Evolutionary conservation across 2,113 vertebrate genomes (phyloP).

Genomic region (Hassar affinis): DNA sequence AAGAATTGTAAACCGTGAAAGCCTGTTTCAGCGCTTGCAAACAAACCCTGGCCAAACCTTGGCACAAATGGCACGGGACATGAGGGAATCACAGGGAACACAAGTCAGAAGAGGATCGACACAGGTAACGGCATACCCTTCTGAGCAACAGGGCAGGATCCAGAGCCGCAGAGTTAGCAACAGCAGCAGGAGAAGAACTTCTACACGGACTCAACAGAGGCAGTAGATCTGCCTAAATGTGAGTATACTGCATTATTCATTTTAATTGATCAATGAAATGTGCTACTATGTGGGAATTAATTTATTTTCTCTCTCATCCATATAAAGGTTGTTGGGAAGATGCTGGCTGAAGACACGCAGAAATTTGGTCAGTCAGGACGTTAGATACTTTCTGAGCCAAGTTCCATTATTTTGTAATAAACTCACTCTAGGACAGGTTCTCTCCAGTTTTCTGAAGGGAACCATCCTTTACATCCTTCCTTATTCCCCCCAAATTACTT

Average conservation of each 20-base stretch:
- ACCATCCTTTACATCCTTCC: slow-evolving; percentile 31
- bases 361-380: slow-evolving; percentile 47
- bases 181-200: slow-evolving; percentile 63
- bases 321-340: slow-evolving; percentile 51
- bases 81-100: slow-evolving; percentile 72
- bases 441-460: slow-evolving; percentile 19
- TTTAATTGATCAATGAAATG: neutral
- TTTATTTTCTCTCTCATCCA: slow-evolving; percentile 30
- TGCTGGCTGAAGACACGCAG: slow-evolving; percentile 48
- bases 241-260: slow-evolving; percentile 26
- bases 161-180: slow-evolving; percentile 63
- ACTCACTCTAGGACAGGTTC: slow-evolving; percentile 26
- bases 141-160: slow-evolving; percentile 63
- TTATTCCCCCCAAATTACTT: slow-evolving; percentile 17
- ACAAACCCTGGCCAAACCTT: slow-evolving; percentile 79
- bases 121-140: slow-evolving; percentile 73
- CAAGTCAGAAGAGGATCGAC: slow-evolving; percentile 69
- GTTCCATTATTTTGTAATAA: slow-evolving; percentile 26
- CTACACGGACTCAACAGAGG: slow-evolving; percentile 57
- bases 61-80: slow-evolving; percentile 83
- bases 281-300: slow-evolving; percentile 1
- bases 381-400: slow-evolving; percentile 47
- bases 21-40: slow-evolving; percentile 90
- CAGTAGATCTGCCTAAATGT: slow-evolving; percentile 63
- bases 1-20: slow-evolving; percentile 75